These are phyloP conservation scores for Cryptophagus acutangulus DNA, from an alignment of 2,888 invertebrate species.

Conservation along the genomic window DNA sequence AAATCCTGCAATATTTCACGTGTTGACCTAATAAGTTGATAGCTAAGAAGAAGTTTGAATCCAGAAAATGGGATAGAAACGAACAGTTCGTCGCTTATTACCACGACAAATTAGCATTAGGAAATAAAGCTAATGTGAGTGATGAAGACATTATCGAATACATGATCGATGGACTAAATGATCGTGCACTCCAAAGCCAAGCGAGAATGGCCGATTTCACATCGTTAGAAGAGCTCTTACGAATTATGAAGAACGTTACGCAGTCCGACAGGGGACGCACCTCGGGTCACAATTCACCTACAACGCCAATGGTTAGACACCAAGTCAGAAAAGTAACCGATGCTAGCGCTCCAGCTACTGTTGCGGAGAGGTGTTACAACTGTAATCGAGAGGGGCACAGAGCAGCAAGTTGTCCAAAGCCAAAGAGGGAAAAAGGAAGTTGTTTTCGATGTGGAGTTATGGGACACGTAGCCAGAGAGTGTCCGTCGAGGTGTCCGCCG, in stretches of 20 bases:
- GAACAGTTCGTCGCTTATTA: slow-evolving; percentile 17
- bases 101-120: slow-evolving; percentile 16
- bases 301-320: too few species aligned
- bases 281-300: too few species aligned
- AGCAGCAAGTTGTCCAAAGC: background rate
- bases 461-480: too few species aligned
- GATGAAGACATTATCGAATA: too few species aligned
- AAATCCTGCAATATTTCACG: slow-evolving; percentile 9
- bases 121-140: too few species aligned
- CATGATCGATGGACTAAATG: too few species aligned
- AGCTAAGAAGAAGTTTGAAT: slow-evolving; percentile 10
- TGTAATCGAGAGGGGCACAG: slow-evolving; percentile 9
- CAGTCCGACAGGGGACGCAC: too few species aligned
- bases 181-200: slow-evolving; percentile 13
- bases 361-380: slow-evolving; percentile 12
- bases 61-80: slow-evolving; percentile 13
- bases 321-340: too few species aligned
- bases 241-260: slow-evolving; percentile 6
- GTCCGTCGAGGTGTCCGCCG: too few species aligned
- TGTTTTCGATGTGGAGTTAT: too few species aligned
- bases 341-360: too few species aligned
- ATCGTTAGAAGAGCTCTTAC: slow-evolving; percentile 3
- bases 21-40: background rate
- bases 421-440: too few species aligned
- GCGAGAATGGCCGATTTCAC: slow-evolving; percentile 14